Evolutionary conservation across 2,113 vertebrate species (phyloP), one percentile per base, ranked within the genome.

Genomic region (Ciconia boyciana): DNA sequence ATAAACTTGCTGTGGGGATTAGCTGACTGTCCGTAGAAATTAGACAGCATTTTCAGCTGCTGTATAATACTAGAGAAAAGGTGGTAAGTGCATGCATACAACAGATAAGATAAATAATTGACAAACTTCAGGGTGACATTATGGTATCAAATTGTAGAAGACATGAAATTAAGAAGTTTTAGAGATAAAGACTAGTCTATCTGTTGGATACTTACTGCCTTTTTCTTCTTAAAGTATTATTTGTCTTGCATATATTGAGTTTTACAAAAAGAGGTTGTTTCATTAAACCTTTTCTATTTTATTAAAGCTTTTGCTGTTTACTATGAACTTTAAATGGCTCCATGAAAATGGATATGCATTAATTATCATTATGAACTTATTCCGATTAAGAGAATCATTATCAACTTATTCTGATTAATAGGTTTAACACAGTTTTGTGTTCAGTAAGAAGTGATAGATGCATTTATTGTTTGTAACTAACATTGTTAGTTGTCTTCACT

Each of bases 11-110:
- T 69, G 8, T 41, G n/a, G 18, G 8, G 46, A 29, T 46, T 70
- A 51, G 6, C 0, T 0, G 24, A 41, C 55, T 49, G 8, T n/a
- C 12, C 4, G 0, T 10, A 81, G 52, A 69, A 13, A 60, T 55
- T 12, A 64, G 31, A 75, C 34, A 55, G 3, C 6, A 44, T 39
- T 83, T 89, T 83, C 12, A 54, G 25, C 2, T 62, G 39, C 24
- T 64, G 3, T 44, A 41, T 49, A 92, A 57, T 77, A 55, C 19
- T 31, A 46, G 46, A 81, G n/a, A 77, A 79, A 87, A 89, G 10
- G 13, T 72, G 24, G 5, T 44, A 64, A 76, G 19, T 54, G 32
- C 11, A 62, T 49, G 5, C 15, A 54, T 74, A 28, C 7, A 64
- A 36, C 7, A 83, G 34, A 66, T 68, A 22, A 51, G 41, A 44